These are phyloP conservation scores for Chironomus riparius DNA, from an alignment of 2,888 invertebrate species.

Conservation along the genomic window DNA sequence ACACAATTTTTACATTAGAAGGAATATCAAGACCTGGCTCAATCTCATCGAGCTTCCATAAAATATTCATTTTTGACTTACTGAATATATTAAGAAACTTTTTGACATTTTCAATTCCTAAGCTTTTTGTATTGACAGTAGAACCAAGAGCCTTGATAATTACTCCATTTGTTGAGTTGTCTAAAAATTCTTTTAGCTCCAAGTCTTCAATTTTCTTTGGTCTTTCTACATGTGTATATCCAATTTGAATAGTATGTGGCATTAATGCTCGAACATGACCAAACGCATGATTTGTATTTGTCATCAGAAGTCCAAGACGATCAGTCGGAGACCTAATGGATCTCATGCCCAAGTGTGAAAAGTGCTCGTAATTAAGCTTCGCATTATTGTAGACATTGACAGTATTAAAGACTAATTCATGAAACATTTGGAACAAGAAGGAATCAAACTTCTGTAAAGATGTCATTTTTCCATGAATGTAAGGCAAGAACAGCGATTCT, in stretches of 20 bases:
- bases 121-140: neutral
- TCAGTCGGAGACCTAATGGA: neutral
- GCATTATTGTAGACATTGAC: too few species aligned
- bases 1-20: constrained; percentile 36
- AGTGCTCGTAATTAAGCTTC: too few species aligned
- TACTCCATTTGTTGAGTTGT: constrained; percentile 17
- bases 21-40: constrained; percentile 32
- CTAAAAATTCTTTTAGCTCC: constrained; percentile 13
- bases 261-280: constrained; percentile 11
- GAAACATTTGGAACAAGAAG: too few species aligned
- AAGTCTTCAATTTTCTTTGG: neutral
- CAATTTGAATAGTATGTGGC: constrained; percentile 13
- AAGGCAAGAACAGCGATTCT: too few species aligned
- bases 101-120: neutral
- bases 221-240: neutral
- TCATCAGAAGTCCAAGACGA: neutral
- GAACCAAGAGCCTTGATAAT: constrained; percentile 20
- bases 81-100: neutral
- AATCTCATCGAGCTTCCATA: constrained; percentile 41
- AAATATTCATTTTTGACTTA: constrained; percentile 31
- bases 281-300: constrained; percentile 7
- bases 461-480: too few species aligned
- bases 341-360: too few species aligned
- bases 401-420: too few species aligned
- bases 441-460: too few species aligned